These are phyloP conservation scores for Leucopternis melanops DNA, from an alignment of 2,113 vertebrate species.

Conservation along the genomic window DNA sequence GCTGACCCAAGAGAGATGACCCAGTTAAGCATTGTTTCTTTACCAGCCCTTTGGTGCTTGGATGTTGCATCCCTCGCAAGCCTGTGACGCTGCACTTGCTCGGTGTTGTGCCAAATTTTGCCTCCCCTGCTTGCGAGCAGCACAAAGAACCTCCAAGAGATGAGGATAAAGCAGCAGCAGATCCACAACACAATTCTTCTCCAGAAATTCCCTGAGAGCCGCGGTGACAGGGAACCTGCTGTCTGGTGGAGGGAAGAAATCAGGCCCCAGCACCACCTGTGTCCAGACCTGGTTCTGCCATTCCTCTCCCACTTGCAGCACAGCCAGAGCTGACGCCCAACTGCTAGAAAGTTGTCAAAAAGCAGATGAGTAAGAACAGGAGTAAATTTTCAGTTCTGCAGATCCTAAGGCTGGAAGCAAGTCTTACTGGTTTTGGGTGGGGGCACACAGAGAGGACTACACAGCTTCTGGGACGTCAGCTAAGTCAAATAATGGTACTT, in stretches of 20 bases:
- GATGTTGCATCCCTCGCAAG: not conserved
- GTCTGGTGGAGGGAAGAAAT: not conserved
- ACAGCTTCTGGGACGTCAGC: not conserved
- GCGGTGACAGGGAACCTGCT: not conserved
- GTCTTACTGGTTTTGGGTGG: not conserved
- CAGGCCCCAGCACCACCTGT: rapidly evolving
- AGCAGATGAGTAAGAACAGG: not conserved
- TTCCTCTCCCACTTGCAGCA: not conserved
- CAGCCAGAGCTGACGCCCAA: not conserved
- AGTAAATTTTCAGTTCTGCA: not conserved
- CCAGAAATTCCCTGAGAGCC: not conserved
- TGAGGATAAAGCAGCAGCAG: not conserved
- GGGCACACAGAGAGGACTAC: not conserved
- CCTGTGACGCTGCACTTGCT: not conserved
- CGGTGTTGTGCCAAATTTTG: not conserved
- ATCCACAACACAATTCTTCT: not conserved
- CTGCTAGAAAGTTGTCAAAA: not conserved
- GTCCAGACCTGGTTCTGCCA: not conserved
- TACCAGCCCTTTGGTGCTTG: not conserved
- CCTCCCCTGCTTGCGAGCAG: not conserved
- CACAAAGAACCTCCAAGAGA: not conserved
- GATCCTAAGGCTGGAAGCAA: not conserved
- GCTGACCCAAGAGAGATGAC: not conserved
- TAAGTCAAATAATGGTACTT: not conserved
- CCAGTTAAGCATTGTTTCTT: not conserved